Percentiles rank a stretch among this genome's conserved stretches.
Evolutionary conservation across 92 coral and sea anemone species (phyloP).

Genomic region (Epizoanthus scotinus): DNA sequence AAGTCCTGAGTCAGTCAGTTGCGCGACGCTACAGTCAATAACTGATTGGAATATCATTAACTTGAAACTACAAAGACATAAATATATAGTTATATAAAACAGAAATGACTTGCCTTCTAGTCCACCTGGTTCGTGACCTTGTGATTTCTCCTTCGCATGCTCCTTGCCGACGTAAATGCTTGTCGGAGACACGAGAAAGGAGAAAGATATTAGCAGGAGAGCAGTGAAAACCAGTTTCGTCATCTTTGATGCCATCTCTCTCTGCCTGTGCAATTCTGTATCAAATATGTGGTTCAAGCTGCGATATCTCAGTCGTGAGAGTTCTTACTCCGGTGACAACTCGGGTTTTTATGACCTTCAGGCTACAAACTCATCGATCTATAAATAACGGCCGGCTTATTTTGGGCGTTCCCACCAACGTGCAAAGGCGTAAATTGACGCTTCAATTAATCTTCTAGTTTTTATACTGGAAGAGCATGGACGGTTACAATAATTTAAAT

Average conservation of each 20-base stretch:
- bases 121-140: conserved; percentile 2
- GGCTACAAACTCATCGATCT: not conserved
- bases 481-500: conserved; percentile 14
- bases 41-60: too few species aligned
- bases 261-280: not conserved
- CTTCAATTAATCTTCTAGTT: not conserved
- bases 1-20: too few species aligned
- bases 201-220: not conserved
- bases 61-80: too few species aligned
- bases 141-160: not conserved
- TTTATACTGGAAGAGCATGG: not conserved
- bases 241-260: not conserved
- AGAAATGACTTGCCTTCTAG: not conserved
- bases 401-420: conserved; percentile 24
- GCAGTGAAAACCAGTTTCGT: not conserved
- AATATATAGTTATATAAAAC: not conserved
- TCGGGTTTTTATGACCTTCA: not conserved
- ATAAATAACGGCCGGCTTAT: not conserved
- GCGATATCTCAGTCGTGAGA: not conserved
- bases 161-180: conserved; percentile 29
- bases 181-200: not conserved
- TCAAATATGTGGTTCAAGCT: not conserved
- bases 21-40: too few species aligned
- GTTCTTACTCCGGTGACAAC: not conserved
- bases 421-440: conserved; percentile 10